Base-by-base conservation (phyloP, 2,113 vertebrate genomes). In the Megaptera novaeangliae region DNA sequence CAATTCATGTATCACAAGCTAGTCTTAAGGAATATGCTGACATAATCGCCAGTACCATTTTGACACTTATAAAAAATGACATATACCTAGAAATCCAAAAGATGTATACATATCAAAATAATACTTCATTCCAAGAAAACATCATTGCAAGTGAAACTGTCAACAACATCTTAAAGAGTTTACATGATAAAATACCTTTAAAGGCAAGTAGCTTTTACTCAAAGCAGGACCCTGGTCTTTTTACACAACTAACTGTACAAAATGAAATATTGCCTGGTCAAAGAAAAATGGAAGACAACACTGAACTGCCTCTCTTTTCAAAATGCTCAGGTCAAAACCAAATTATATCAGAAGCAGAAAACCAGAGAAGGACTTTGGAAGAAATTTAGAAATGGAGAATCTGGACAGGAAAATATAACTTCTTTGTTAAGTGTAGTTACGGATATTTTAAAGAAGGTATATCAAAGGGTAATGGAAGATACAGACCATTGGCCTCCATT, bases 31-130 rank as follows among this genome's bases (percentile, higher is more conserved):
- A 93, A 77, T 84, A 94, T 92, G 88, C 91, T 72, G 55, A 95
- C 6, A 61, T 72, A 64, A 95, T 97, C 27, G 29, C 88, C 25
- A 88, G 41, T 52, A 69, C 77, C 41, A 93, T 96, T 46, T 80
- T 96, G 36, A 95, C 5, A 6, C 63, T 93, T 87, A 95, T 96
- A 75, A 95, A 95, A 96, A 91, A 49, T 71, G 90, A 97, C 8
- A 10, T 91, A 78, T 91, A 95, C 57, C 31, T 59, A 59, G 90
- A 97, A 71, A 94, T 97, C 41, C 68, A 94, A 88, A 96, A 78
- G 25, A 39, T 86, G 15, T 80, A 88, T 94, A 49, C 46, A 69
- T 46, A 72, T 86, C 31, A 88, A 77, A 86, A 93, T 20, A 83
- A 52, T 27, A 75, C 18, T 83, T 88, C 44, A 87, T 78, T 91